Evolutionary conservation across 2,888 invertebrate genomes (phyloP), one percentile per base, ranked within the genome.

Genomic region (Gymnocheta viridis): DNA sequence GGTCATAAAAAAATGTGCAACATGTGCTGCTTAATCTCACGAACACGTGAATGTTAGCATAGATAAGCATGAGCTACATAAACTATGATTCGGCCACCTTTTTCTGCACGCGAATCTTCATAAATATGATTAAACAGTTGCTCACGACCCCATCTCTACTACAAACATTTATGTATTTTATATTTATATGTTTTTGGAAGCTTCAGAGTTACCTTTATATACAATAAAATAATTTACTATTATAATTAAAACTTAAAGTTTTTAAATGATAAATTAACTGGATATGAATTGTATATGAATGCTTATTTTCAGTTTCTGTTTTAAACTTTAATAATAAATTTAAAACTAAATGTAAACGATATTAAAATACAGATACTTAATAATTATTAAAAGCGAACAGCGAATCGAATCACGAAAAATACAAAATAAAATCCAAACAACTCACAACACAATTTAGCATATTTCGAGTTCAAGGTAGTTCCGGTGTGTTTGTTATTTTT

Each of bases 401-500:
- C 10, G 27, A 35, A 67, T 4, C 10, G 27, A 35, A 67, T 4
- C 17, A 44, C 5, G 12, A 60, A 41, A 56, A 17, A 24, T 4
- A 9, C 47, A 24, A 22, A 49, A 27, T 6, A 35, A 60, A 49
- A 17, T 22, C 22, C 58, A 51, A 41, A 2, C 10, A 12, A 2
- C 17, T 44, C 7, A 67, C 38, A 60, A 10, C 7, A 58, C 10
- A 56, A 38, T 79, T 69, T 79, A 64, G 47, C 58, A 73, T 58
- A 76, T 66, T 77, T 77, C 54, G 81, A 84, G 72, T 81, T 84
- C 84, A 84, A 84, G 84, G 84, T 84, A 62, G 77, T 84, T 84
- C 84, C 84, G 84, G 84, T 73, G 51, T 82, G 14, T 54, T 47
- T 29, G 29, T 24, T 73, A 38, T 47, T 60, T 32, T 60, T 22